Conservation (phyloP, 1,140 invertebrate species). For the Lordiphosa collinella region DNA sequence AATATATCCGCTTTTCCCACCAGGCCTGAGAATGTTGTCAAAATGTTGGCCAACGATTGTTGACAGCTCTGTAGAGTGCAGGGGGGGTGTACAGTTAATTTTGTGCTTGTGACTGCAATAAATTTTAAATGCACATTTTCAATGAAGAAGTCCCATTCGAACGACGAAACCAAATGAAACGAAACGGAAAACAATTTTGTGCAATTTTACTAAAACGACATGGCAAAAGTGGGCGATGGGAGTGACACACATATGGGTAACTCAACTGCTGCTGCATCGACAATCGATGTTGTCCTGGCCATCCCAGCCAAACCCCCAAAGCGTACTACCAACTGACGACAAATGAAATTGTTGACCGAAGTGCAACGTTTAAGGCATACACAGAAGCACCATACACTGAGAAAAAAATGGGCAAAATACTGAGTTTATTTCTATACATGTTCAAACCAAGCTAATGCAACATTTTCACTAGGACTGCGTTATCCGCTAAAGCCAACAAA, state of each 20-base stretch:
- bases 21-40: slow-evolving; percentile 37
- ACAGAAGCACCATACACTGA: slow-evolving; percentile 1
- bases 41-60: slow-evolving; percentile 5
- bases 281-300: slow-evolving; percentile 57
- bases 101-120: slow-evolving; percentile 71
- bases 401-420: background rate
- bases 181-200: slow-evolving; percentile 74
- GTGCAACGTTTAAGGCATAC: slow-evolving; percentile 61
- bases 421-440: too few relatives aligned
- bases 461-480: too few relatives aligned
- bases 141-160: slow-evolving; percentile 49
- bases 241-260: slow-evolving; percentile 54
- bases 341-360: slow-evolving; percentile 70
- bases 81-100: slow-evolving; percentile 52
- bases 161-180: slow-evolving; percentile 49
- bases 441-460: too few relatives aligned
- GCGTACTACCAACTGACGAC: slow-evolving; percentile 28
- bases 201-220: slow-evolving; percentile 71
- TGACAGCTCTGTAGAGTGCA: background rate
- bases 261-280: slow-evolving; percentile 7
- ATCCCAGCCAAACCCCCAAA: background rate
- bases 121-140: slow-evolving; percentile 74
- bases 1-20: too few relatives aligned
- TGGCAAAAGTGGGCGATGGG: slow-evolving; percentile 2
- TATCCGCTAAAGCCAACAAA: too few relatives aligned